Percentiles rank a stretch among this genome's conserved stretches.
Evolutionary conservation across 2,113 vertebrate species (phyloP).

Genomic region (Leucoraja erinaceus): DNA sequence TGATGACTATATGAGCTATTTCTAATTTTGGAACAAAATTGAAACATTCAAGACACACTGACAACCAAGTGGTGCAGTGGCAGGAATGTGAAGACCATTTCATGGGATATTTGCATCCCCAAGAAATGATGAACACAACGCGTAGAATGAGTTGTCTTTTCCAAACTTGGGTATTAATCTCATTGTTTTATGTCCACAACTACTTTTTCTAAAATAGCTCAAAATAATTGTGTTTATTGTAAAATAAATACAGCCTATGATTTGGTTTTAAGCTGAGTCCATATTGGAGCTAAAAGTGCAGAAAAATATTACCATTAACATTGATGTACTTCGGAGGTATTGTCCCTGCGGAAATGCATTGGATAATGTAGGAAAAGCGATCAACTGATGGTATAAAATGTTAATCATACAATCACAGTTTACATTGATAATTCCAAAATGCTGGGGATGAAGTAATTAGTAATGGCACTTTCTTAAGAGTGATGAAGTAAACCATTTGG

Average conservation of each 20-base stretch:
- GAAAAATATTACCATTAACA: neutral
- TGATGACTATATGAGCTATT: conserved; percentile 49
- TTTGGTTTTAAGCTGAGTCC: neutral
- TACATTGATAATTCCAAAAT: neutral
- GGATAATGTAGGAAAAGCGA: neutral
- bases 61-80: neutral
- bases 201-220: neutral
- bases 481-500: neutral
- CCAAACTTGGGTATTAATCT: conserved; percentile 8
- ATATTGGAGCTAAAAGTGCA: neutral
- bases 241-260: neutral
- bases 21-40: neutral
- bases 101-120: neutral
- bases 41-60: neutral
- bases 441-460: neutral
- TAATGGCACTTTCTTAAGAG: conserved; percentile 7
- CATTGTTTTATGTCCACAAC: neutral
- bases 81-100: conserved; percentile 15
- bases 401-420: neutral
- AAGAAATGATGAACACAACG: neutral
- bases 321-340: neutral
- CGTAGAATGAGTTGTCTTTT: conserved; percentile 1
- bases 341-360: conserved; percentile 12
- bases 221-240: neutral
- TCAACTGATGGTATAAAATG: neutral